Base-by-base conservation (phyloP, 37 sponge, comb jelly and placozoan genomes). In the Axinella damicornis region DNA sequence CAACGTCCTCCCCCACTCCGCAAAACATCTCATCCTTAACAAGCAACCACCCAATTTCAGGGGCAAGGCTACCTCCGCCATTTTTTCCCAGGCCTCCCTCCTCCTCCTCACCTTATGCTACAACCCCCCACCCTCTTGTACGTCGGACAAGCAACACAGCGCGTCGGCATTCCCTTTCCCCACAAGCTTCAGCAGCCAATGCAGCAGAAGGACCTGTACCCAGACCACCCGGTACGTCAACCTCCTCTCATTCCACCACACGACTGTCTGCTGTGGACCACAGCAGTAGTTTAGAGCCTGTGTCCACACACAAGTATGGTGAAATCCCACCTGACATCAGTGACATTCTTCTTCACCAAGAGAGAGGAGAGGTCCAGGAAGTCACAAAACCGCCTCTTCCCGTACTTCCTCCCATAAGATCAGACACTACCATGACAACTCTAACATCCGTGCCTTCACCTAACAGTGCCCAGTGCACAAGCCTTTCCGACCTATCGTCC, bases 321-420 rank as follows among this genome's bases (percentile, higher is more conserved):
- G 36, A 25, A 33, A 18, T 38, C 0, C 72, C 72, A 22, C 59
- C 41, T 4, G 82, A 82, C 4, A 33, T 82, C 31, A 34, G 52
- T 41, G 39, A 70, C 16, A 33, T 82, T 22, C 38, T 82, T 13
- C 30, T 57, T 2, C 21, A 6, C 58, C 38, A 46, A 46, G 46
- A 37, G 36, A 28, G 24, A 0, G 31, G 32, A 19, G 30, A 71
- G 14, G 4, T 34, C 59, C 25, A 21, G 19, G 68, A 46, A 17
- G 19, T 58, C 2, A 24, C 27, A 12, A 55, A 31, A 19, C 56
- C 53, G n/a, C 28, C 56, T 13, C 77, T 74, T 20, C 68, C 69
- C 34, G 69, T 76, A 17, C 68, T 85, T 17, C 85, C 85, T 2
- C 85, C 85, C 22, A 85, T 85, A 28, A 25, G 19, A 52, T 36